Evolutionary conservation across 2,797 vertebrate species (phyloP).

Genomic region (Myotis pilosus): DNA sequence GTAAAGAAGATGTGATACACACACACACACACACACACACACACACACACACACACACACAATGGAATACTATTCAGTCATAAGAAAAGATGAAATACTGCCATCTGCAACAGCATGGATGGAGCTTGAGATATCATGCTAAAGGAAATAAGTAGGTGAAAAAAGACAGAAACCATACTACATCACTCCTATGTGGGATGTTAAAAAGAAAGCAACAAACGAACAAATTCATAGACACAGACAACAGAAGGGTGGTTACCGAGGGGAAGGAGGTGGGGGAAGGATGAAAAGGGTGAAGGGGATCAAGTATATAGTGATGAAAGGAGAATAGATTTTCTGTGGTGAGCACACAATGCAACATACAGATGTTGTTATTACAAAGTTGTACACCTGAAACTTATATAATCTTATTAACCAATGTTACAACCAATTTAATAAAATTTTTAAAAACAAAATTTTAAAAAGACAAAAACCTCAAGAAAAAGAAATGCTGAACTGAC

Average conservation of each 20-base stretch:
- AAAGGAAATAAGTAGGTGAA: background rate
- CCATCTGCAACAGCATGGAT: background rate
- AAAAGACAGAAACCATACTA: background rate
- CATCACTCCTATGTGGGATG: background rate
- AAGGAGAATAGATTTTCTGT: background rate
- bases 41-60: background rate
- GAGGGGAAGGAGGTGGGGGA: background rate
- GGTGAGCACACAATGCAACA: background rate
- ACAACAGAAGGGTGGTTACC: background rate
- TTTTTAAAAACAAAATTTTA: background rate
- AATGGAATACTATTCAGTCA: background rate
- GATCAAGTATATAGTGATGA: background rate
- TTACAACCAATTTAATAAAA: background rate
- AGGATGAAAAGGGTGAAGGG: background rate
- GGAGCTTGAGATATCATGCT: background rate
- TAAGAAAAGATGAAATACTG: background rate
- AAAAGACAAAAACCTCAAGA: background rate
- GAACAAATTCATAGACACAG: background rate
- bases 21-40: background rate
- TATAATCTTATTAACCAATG: background rate
- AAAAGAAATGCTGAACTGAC: background rate
- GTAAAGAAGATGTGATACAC: background rate
- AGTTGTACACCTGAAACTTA: background rate
- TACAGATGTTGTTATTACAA: background rate
- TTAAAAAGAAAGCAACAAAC: background rate